Percentiles rank a stretch among this genome's conserved stretches.
Evolutionary conservation across 2,888 invertebrate species (phyloP).

Genomic region (Watsonalla cultraria): DNA sequence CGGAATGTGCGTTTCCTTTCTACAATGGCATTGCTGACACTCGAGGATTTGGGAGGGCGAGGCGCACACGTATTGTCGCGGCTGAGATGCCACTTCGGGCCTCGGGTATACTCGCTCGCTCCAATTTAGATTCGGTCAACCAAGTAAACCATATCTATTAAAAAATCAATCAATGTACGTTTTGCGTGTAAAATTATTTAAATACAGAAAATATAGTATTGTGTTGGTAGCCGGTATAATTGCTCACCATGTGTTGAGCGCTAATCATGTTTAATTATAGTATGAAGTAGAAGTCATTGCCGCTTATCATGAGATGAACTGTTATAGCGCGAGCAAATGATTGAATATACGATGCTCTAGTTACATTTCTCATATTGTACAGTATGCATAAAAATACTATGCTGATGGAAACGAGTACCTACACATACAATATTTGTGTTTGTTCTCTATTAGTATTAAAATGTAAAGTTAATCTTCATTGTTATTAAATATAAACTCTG

Average conservation of each 20-base stretch:
- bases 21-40: constrained; percentile 47
- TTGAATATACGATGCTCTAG: constrained; percentile 40
- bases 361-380: constrained; percentile 6
- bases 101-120: constrained; percentile 6
- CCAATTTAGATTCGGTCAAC: constrained; percentile 7
- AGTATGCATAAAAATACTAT: neutral
- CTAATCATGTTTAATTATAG: constrained; percentile 76
- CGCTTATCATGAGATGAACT: constrained; percentile 76
- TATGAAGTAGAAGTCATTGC: constrained; percentile 69
- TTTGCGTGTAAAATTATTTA: constrained; percentile 40
- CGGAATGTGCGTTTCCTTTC: constrained; percentile 55
- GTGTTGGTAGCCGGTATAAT: constrained; percentile 70
- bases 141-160: constrained; percentile 19
- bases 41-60: constrained; percentile 17
- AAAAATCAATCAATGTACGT: constrained; percentile 39
- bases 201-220: constrained; percentile 59
- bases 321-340: constrained; percentile 66
- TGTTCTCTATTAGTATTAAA: no score
- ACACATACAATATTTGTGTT: no score
- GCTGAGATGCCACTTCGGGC: constrained; percentile 17
- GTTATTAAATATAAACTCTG: no score
- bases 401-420: no score
- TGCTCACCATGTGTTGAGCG: constrained; percentile 73
- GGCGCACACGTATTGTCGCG: constrained; percentile 41
- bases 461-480: no score